A percentile compares a stretch with the other conserved stretches of the same genome.
phyloP scores from a whole-genome alignment of 2,113 vertebrate species.

The Lophotis ruficrista region DNA sequence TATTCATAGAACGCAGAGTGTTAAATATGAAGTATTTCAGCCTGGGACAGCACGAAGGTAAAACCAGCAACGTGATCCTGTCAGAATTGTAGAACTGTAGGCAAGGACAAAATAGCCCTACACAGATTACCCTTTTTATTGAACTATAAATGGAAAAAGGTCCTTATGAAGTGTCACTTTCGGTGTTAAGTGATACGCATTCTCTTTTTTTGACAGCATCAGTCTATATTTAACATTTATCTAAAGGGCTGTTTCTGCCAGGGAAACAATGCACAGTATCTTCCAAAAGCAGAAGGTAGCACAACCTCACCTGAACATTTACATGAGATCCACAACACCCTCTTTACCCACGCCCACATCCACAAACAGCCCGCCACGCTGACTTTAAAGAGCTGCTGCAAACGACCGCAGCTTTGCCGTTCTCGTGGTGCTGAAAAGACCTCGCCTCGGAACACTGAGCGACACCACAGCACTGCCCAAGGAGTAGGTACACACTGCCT shows the following conservation, averaged over 20 bases:
- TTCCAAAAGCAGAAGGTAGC: not conserved
- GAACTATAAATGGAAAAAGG: constrained; percentile 30
- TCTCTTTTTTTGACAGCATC: not conserved
- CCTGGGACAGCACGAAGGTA: constrained; percentile 67
- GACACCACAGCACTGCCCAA: not conserved
- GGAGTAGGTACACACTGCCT: not conserved
- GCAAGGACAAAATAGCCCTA: constrained; percentile 28
- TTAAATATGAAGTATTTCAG: constrained; percentile 77
- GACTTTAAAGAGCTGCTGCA: not conserved
- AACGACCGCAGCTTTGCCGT: not conserved
- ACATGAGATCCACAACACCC: not conserved
- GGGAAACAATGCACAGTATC: not conserved
- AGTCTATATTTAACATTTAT: not conserved
- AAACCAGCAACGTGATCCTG: constrained; percentile 56
- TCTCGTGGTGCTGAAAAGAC: not conserved
- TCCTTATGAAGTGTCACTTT: not conserved
- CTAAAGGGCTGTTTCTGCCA: not conserved
- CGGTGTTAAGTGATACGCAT: not conserved
- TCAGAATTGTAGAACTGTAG: constrained; percentile 48
- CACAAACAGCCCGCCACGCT: not conserved
- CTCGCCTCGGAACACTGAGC: not conserved
- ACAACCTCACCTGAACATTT: not conserved
- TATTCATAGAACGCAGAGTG: constrained; percentile 71
- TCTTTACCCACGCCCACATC: not conserved
- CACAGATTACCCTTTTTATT: constrained; percentile 21